Evolutionary conservation across 1,140 invertebrate species (phyloP).

Genomic region (Battus philenor): DNA sequence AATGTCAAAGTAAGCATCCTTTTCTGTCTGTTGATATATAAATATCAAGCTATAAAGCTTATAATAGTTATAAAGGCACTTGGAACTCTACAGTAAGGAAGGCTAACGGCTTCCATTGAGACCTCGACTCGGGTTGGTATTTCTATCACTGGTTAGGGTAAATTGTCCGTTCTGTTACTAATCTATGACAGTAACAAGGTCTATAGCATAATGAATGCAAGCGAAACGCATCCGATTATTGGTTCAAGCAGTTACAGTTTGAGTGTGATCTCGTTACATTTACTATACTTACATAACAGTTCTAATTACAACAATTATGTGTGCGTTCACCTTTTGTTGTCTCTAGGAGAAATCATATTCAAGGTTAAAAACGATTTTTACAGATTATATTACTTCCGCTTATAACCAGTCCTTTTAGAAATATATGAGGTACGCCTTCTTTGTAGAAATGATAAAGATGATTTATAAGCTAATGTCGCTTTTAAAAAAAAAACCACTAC

Average conservation of each 20-base stretch:
- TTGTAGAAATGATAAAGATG: no score
- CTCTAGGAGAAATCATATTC: slow-evolving; percentile 12
- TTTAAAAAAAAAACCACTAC: neutral
- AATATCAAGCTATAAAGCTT: no score
- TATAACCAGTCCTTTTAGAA: neutral
- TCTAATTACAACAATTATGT: slow-evolving; percentile 51
- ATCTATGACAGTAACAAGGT: slow-evolving; percentile 17
- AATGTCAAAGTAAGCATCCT: no score
- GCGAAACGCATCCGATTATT: slow-evolving; percentile 31
- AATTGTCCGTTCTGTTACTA: slow-evolving; percentile 7
- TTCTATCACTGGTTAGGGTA: no score
- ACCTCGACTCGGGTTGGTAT: no score
- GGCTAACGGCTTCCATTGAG: no score
- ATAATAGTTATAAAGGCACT: no score
- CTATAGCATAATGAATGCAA: slow-evolving; percentile 31
- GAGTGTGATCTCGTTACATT: slow-evolving; percentile 42
- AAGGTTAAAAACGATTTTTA: slow-evolving; percentile 1
- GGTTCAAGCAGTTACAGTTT: slow-evolving; percentile 35
- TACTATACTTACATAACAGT: slow-evolving; percentile 29
- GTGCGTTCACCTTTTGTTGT: slow-evolving; percentile 33
- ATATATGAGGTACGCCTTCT: neutral
- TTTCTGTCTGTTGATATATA: no score
- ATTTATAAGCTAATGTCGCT: no score
- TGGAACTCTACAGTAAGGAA: no score
- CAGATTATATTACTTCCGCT: neutral